Evolutionary conservation across 2,888 invertebrate species (phyloP).

Genomic region (Deilephila elpenor): DNA sequence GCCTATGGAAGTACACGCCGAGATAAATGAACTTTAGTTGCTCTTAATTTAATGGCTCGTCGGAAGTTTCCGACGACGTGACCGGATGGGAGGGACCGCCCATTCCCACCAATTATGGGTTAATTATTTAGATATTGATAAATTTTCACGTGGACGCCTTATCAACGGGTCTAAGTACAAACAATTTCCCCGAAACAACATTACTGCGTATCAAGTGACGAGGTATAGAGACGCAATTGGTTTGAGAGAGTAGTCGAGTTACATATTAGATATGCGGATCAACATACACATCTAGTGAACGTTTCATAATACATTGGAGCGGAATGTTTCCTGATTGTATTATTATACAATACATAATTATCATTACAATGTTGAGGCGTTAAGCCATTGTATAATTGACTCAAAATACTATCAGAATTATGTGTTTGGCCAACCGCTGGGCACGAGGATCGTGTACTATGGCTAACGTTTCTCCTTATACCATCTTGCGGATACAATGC

Average conservation of each 20-base stretch:
- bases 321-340: not conserved
- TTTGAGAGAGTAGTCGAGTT: not conserved
- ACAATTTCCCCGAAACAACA: not conserved
- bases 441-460: too few species aligned
- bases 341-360: not conserved
- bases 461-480: too few species aligned
- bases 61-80: conserved; percentile 76
- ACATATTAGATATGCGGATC: not conserved
- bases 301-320: not conserved
- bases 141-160: conserved; percentile 26
- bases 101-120: conserved; percentile 65
- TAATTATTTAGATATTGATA: conserved; percentile 59
- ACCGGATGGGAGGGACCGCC: conserved; percentile 61
- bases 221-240: not conserved
- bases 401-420: not conserved
- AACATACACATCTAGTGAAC: not conserved
- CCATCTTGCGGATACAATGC: too few species aligned
- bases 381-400: not conserved
- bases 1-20: conserved; percentile 78
- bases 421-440: too few species aligned
- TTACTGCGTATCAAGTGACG: not conserved
- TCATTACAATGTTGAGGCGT: not conserved
- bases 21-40: conserved; percentile 83
- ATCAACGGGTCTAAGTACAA: not conserved
- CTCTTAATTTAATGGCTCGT: conserved; percentile 81